Percentiles rank a stretch among this genome's conserved stretches.
Conservation (phyloP, 2,888 invertebrate genomes). For the Molorchus minor region DNA sequence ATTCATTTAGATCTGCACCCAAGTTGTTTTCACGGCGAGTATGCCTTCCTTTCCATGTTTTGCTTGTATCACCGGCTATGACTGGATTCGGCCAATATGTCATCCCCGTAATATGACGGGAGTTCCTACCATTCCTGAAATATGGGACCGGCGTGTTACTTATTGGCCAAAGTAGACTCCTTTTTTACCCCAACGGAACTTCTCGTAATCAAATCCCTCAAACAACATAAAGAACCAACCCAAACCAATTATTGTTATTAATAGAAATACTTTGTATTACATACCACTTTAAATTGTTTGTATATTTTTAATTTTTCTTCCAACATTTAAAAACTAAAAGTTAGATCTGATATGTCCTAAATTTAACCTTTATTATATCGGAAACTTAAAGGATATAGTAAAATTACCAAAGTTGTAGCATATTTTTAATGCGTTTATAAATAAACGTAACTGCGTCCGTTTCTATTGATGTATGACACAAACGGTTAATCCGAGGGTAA, state of each 20-base stretch:
- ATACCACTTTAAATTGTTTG: too few species aligned
- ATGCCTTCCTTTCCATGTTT: background rate
- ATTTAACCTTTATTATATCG: too few species aligned
- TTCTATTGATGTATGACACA: too few species aligned
- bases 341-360: background rate
- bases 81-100: constrained; percentile 7
- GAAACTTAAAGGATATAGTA: too few species aligned
- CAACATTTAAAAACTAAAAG: background rate
- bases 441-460: too few species aligned
- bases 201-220: background rate
- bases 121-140: background rate
- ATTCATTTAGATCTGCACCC: constrained; percentile 32
- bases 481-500: too few species aligned
- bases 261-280: too few species aligned
- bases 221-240: background rate
- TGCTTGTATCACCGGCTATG: background rate
- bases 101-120: constrained; percentile 7
- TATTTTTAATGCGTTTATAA: too few species aligned
- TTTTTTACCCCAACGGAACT: too few species aligned
- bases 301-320: too few species aligned
- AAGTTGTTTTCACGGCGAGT: constrained; percentile 31
- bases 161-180: constrained; percentile 7
- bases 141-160: background rate
- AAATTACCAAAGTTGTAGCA: too few species aligned
- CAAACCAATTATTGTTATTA: background rate